These are phyloP conservation scores for Oikopleura albicans DNA, from an alignment of 23 tunicate species.

Conservation along the genomic window DNA sequence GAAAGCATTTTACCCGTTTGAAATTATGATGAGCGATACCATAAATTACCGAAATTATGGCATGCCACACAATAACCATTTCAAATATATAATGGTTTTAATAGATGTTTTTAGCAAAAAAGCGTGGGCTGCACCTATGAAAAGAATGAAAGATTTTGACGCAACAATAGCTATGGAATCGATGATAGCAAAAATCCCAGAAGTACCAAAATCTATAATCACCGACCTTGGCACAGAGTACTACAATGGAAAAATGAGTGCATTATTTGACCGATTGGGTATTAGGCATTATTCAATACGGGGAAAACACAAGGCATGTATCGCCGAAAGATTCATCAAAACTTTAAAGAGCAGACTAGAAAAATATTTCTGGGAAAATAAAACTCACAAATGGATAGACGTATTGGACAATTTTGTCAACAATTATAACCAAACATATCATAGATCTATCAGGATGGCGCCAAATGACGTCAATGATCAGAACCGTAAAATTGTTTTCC, in stretches of 20 bases:
- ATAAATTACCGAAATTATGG: neutral
- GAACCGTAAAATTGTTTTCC: neutral
- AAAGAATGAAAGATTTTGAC: neutral
- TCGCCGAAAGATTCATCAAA: constrained; percentile 1
- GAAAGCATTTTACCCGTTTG: neutral
- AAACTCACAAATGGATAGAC: neutral
- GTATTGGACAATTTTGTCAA: neutral
- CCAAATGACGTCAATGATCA: neutral
- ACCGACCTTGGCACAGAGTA: neutral
- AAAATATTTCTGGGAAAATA: neutral
- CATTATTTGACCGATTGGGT: neutral
- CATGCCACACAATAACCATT: neutral
- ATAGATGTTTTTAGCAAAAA: neutral
- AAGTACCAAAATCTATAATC: neutral
- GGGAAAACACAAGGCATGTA: neutral
- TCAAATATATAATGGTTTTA: neutral
- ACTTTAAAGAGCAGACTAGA: neutral
- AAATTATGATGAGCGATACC: neutral
- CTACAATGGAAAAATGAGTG: neutral
- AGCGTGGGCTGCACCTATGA: neutral
- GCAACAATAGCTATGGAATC: neutral
- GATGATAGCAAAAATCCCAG: neutral
- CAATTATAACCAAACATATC: neutral
- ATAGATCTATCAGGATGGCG: neutral
- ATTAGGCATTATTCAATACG: neutral